A percentile compares a stretch with the other conserved stretches of the same genome.
Evolutionary conservation across 2,797 vertebrate species (phyloP).

Genomic region (Acanthurus lineatus): DNA sequence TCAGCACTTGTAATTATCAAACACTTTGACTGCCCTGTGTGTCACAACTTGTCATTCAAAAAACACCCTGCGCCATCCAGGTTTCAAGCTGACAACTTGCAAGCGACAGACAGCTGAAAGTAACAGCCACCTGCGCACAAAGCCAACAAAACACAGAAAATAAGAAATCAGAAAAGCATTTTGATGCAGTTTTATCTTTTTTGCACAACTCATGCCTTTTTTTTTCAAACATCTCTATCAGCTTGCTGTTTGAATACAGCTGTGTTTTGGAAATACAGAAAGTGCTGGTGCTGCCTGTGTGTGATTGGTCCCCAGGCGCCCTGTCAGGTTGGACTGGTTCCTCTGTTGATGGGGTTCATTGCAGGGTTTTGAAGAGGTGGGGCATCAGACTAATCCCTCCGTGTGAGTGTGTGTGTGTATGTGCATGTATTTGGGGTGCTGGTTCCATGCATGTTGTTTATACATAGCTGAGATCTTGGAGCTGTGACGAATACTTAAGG

Average conservation of each 20-base stretch:
- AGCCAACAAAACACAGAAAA: slow-evolving; percentile 2
- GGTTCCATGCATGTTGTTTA: slow-evolving; percentile 15
- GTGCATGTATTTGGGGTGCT: slow-evolving; percentile 26
- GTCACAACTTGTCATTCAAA: not conserved
- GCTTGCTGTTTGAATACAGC: slow-evolving; percentile 44
- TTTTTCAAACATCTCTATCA: not conserved
- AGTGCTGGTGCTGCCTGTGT: slow-evolving; percentile 22
- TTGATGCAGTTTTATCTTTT: slow-evolving; percentile 4
- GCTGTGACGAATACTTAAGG: slow-evolving; percentile 13
- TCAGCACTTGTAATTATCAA: slow-evolving; percentile 44
- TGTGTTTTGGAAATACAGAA: slow-evolving; percentile 69
- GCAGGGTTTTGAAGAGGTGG: slow-evolving; percentile 47
- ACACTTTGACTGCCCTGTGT: slow-evolving; percentile 34
- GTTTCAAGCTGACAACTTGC: slow-evolving; percentile 14
- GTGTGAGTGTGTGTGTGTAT: slow-evolving; percentile 9
- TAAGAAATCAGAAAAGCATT: not conserved
- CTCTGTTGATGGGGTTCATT: slow-evolving; percentile 65
- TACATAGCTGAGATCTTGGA: slow-evolving; percentile 12
- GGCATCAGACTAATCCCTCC: slow-evolving; percentile 22
- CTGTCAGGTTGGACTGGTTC: slow-evolving; percentile 76
- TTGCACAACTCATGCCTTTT: not conserved
- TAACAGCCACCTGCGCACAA: slow-evolving; percentile 1
- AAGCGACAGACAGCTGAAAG: slow-evolving; percentile 11
- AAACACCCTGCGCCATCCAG: not conserved
- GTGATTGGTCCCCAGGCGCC: slow-evolving; percentile 65